Base-by-base conservation (phyloP, 2,888 invertebrate genomes). In the Thelaira solivaga region DNA sequence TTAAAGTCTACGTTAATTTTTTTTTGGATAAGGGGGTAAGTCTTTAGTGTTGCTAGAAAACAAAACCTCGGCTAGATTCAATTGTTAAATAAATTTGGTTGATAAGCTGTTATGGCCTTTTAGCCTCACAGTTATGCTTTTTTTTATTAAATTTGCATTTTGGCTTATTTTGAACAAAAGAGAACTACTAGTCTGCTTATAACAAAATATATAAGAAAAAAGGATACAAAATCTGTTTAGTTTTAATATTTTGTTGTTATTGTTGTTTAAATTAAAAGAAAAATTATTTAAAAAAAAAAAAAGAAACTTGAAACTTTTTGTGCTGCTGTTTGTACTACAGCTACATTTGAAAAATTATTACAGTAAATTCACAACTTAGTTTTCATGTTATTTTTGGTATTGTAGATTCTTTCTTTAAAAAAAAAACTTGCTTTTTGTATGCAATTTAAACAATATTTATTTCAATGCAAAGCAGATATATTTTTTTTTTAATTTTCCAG, bases 271-370 rank as follows among this genome's bases (percentile, higher is more conserved):
- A 68, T 57, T 57, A 45, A 64, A 55, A 67, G 24, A 36, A 55
- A 13, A 45, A 39, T 34, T 36, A n/a, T 55, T n/a, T 13, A 16
- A 45, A 67, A 41, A 64, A 16, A 5, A n/a, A n/a, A 0, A 55
- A 57, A 57, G 4, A 22, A 20, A 59, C 47, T 59, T 59, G 47
- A n/a, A 68, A 26, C 29, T 26, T 49, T 59, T 39, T 64, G n/a
- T 26, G 18, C 31, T 31, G 8, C 41, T 47, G 26, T 69, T 59
- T 69, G 16, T 39, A 47, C 49, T 59, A 39, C n/a, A 49, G 57
- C 18, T 59, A 39, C 57, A 59, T 69, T 59, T 69, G 68, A 47
- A 39, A 57, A 59, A 49, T 69, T 69, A 49, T 59, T 64, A 49
- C 62, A 59, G 39, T 45, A 57, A 49, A 59, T 69, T 47, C 47